Conservation (phyloP, 2,113 vertebrate species). For the Peromyscus californicus region DNA sequence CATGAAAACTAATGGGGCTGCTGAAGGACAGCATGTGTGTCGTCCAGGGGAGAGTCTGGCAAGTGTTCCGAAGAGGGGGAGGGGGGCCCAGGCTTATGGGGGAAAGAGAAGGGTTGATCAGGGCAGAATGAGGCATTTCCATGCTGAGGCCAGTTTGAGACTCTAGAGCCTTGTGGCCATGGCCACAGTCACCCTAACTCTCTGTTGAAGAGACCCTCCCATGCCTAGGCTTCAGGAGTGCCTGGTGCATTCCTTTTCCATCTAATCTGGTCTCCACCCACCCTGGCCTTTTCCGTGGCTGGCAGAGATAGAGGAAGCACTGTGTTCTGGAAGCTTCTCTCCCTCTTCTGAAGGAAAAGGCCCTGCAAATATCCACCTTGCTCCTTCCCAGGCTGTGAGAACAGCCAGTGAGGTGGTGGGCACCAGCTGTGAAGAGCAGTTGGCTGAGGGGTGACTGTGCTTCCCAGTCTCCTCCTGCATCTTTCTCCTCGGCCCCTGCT, state of each 20-base stretch:
- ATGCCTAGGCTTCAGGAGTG: background rate
- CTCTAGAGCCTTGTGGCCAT: background rate
- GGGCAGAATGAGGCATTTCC: background rate
- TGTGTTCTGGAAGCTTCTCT: background rate
- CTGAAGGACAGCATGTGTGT: background rate
- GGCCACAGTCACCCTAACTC: fast-evolving
- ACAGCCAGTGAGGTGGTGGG: background rate
- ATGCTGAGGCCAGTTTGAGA: background rate
- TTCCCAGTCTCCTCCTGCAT: background rate
- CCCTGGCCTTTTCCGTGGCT: background rate
- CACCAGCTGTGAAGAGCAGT: background rate
- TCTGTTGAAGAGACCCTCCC: background rate
- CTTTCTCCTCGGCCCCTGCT: background rate
- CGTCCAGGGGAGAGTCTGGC: background rate
- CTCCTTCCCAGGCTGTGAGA: background rate
- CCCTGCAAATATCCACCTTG: background rate
- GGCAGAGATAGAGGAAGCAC: background rate
- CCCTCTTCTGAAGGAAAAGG: background rate
- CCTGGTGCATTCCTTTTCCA: background rate
- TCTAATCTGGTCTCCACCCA: background rate
- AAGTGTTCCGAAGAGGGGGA: background rate
- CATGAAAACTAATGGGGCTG: background rate
- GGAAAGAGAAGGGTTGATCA: background rate
- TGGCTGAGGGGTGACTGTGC: background rate
- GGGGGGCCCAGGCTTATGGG: background rate